Evolutionary conservation across 2,888 invertebrate species (phyloP).

Genomic region (Oscheius myriophilus): DNA sequence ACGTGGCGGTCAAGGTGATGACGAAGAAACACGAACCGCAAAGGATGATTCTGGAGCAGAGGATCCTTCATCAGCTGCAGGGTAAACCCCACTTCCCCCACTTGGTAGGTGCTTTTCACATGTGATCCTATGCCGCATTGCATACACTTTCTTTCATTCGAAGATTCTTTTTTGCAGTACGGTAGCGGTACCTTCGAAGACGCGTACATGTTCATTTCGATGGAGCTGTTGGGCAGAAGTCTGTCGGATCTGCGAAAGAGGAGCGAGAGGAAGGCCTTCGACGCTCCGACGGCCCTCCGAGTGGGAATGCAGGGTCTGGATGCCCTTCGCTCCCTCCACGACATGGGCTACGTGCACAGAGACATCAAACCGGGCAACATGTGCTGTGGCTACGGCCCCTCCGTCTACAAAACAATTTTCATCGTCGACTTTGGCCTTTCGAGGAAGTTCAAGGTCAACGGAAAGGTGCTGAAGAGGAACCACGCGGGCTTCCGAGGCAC

Average conservation of each 20-base stretch:
- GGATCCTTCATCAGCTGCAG: slow-evolving; percentile 6
- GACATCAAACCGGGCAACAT: slow-evolving; percentile 37
- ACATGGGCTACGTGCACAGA: slow-evolving; percentile 29
- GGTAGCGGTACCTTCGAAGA: slow-evolving; percentile 23
- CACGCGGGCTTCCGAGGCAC: slow-evolving; percentile 32
- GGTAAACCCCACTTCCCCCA: slow-evolving; percentile 15
- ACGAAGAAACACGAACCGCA: slow-evolving; percentile 9
- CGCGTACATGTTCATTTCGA: slow-evolving; percentile 23
- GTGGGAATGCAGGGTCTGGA: slow-evolving; percentile 21
- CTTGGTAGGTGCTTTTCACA: not conserved
- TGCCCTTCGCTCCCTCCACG: slow-evolving; percentile 27
- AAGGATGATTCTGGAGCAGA: slow-evolving; percentile 28
- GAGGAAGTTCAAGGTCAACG: slow-evolving; percentile 13
- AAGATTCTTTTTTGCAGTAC: slow-evolving; percentile 11
- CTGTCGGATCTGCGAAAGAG: slow-evolving; percentile 27
- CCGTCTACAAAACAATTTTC: slow-evolving; percentile 17
- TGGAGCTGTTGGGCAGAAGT: slow-evolving; percentile 30
- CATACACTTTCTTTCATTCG: no score
- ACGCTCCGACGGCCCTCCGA: slow-evolving; percentile 14
- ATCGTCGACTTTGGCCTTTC: slow-evolving; percentile 34
- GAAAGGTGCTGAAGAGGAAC: not conserved
- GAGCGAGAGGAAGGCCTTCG: slow-evolving; percentile 13
- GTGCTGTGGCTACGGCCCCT: slow-evolving; percentile 13
- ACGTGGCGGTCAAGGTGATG: slow-evolving; percentile 21
- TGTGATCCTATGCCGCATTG: no score